Evolutionary conservation across 2,888 invertebrate genomes (phyloP), one percentile per base, ranked within the genome.

Genomic region (Pterobdella sp.): DNA sequence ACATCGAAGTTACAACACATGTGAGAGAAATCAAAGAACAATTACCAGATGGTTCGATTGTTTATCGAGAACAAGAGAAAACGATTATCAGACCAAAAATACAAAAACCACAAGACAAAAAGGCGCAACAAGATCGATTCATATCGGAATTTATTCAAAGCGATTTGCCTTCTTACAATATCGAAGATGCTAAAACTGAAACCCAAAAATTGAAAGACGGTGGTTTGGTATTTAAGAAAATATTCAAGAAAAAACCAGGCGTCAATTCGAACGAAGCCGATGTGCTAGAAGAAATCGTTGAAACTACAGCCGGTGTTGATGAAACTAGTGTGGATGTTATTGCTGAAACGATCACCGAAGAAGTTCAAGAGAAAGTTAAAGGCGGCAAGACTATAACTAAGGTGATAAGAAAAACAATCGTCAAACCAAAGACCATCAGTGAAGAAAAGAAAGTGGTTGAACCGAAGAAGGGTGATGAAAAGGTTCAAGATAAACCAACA

Each of bases 1-100:
- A 42, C 49, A 7, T 42, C 49, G 49, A 42, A 42, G 49, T 42
- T 42, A 42, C 49, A 22, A 42, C 49, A 14, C 49, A 42, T 7
- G 49, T 42, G 49, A 42, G 49, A 42, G 49, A 42, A 42, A 42
- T 42, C 49, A 42, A 42, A 22, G 49, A 42, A 42, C 49, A 42
- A 22, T 42, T 42, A 22, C 49, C 49, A 7, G 49, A 42, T 22
- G 49, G 49, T 14, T 42, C 49, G 49, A 14, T 42, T 22, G 22
- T 42, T 22, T 42, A 42, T 22, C 49, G 49, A 42, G 49, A 42
- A 42, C 49, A 42, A 22, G 10, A 42, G 22, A 42, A 22, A 22
- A 42, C 49, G 49, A 42, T 42, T 42, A 22, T 42, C 49, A 42
- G 49, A 22, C 49, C 49, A 7, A 42, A 42, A 42, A 42, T 42